These are phyloP conservation scores for Solea senegalensis DNA, from an alignment of 2,113 vertebrate species.

Conservation along the genomic window DNA sequence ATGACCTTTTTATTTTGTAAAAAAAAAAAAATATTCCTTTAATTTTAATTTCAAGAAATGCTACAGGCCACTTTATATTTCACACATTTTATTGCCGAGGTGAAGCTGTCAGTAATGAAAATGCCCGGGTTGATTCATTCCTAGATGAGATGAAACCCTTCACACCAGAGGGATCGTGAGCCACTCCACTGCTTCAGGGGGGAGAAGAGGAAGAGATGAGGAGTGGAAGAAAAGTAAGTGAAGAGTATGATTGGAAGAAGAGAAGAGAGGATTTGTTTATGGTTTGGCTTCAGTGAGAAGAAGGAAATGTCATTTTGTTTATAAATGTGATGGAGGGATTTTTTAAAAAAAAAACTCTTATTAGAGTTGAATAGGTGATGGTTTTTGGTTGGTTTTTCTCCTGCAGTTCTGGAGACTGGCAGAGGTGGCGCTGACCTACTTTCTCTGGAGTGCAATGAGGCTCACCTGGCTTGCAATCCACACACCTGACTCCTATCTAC, in stretches of 20 bases:
- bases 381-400: too few relatives aligned
- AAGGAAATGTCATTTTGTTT: conserved; percentile 3
- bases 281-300: conserved; percentile 9
- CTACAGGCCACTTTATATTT: neutral
- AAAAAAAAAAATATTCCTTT: neutral
- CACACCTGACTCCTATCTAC: too few relatives aligned
- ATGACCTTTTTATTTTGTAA: conserved; percentile 1
- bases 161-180: conserved; percentile 3
- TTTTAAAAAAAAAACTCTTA: too few relatives aligned
- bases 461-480: too few relatives aligned
- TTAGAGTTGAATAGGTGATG: neutral
- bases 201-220: neutral
- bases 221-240: conserved; percentile 2
- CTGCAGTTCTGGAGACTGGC: too few relatives aligned
- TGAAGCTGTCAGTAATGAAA: conserved; percentile 19
- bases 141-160: conserved; percentile 33
- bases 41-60: conserved; percentile 3
- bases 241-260: neutral
- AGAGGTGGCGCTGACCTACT: too few relatives aligned
- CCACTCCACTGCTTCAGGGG: conserved; percentile 12
- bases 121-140: conserved; percentile 10
- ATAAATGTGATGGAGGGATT: conserved; percentile 1
- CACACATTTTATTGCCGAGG: conserved; percentile 1
- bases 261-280: neutral
- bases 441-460: too few relatives aligned